These are phyloP conservation scores for Carterocephalus palaemon DNA, from an alignment of 2,888 invertebrate genomes.

Conservation along the genomic window DNA sequence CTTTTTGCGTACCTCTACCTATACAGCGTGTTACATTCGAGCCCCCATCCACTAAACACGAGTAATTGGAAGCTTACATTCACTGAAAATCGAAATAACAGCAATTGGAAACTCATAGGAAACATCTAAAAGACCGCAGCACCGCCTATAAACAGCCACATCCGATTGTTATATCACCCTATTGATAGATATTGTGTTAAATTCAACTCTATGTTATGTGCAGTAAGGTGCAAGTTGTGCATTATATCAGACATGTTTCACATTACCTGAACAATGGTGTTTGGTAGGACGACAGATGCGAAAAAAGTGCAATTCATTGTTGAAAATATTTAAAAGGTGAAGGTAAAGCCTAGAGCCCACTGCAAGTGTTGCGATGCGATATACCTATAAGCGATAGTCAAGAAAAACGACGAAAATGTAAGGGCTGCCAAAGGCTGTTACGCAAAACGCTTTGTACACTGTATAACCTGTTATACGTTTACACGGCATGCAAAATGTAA, in stretches of 20 bases:
- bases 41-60: neutral
- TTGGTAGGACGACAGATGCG: conserved; percentile 12
- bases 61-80: conserved; percentile 17
- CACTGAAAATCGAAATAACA: conserved; percentile 17
- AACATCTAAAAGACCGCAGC: conserved; percentile 16
- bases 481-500: no score
- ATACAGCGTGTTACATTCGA: conserved; percentile 1
- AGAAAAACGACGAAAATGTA: no score
- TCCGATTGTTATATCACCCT: conserved; percentile 4
- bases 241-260: neutral
- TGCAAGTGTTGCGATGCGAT: no score
- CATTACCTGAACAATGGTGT: conserved; percentile 11
- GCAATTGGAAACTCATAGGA: conserved; percentile 23
- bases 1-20: neutral
- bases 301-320: conserved; percentile 7
- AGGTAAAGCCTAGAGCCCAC: neutral
- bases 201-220: neutral
- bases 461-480: no score
- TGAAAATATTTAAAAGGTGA: no score
- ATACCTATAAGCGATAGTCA: no score
- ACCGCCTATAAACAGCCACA: conserved; percentile 18
- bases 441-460: no score
- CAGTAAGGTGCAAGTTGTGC: neutral
- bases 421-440: no score
- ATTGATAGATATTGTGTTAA: neutral